These are phyloP conservation scores for Agriopis aurantiaria DNA, from an alignment of 2,888 invertebrate species.

Conservation along the genomic window DNA sequence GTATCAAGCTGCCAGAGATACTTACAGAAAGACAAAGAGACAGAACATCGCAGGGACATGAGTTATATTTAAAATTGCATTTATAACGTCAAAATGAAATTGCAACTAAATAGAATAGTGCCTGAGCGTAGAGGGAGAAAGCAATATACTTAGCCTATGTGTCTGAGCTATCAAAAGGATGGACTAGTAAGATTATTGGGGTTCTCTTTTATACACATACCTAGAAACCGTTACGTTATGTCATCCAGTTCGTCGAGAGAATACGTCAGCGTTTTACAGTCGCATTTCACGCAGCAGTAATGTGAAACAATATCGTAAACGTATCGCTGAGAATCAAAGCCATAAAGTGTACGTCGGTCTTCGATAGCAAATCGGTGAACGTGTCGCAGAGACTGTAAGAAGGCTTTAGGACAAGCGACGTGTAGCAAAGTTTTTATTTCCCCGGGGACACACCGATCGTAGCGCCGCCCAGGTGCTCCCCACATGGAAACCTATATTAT, in stretches of 20 bases:
- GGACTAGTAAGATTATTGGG: neutral
- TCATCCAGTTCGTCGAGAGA: slow-evolving; percentile 22
- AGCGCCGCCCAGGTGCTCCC: slow-evolving; percentile 83
- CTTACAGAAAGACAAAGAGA: too few relatives aligned
- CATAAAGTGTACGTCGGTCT: slow-evolving; percentile 79
- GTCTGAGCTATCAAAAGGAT: neutral
- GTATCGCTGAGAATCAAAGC: slow-evolving; percentile 82
- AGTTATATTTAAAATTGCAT: too few relatives aligned
- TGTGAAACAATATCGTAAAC: slow-evolving; percentile 82
- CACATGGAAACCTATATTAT: slow-evolving; percentile 84
- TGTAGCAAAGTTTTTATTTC: slow-evolving; percentile 86
- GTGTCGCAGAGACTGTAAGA: slow-evolving; percentile 79
- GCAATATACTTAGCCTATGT: too few relatives aligned
- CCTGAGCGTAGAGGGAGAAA: too few relatives aligned
- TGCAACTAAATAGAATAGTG: too few relatives aligned
- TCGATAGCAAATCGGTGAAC: slow-evolving; percentile 80
- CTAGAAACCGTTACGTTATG: slow-evolving; percentile 39
- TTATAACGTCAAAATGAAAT: too few relatives aligned
- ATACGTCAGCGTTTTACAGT: slow-evolving; percentile 57
- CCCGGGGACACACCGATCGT: slow-evolving; percentile 84
- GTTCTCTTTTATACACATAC: slow-evolving; percentile 11
- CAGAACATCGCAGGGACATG: too few relatives aligned
- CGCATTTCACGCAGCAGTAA: slow-evolving; percentile 70
- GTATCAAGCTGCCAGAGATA: too few relatives aligned
- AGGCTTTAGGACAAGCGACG: slow-evolving; percentile 84